phyloP scores from a whole-genome alignment of 2,113 vertebrate species.

The Sminthopsis crassicaudata region DNA sequence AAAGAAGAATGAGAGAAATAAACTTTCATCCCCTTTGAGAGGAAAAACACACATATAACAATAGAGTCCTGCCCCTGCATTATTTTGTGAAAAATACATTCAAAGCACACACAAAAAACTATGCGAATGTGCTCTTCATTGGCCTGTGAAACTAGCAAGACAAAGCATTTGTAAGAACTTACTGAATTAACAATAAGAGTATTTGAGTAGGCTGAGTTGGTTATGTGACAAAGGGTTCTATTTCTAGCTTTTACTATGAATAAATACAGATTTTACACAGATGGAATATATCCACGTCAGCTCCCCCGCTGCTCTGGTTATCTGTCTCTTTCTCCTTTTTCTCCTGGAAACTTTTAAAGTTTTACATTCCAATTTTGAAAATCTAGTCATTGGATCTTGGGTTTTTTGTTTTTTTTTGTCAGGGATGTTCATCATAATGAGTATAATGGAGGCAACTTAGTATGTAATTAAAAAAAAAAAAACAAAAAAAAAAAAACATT shows the following conservation, averaged over 20 bases:
- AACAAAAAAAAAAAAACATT: not conserved
- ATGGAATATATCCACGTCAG: not conserved
- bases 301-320: not conserved
- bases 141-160: conserved; percentile 47
- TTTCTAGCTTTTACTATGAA: conserved; percentile 27
- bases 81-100: conserved; percentile 66
- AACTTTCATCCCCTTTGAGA: conserved; percentile 32
- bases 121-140: conserved; percentile 37
- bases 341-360: not conserved
- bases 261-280: not conserved
- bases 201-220: not conserved
- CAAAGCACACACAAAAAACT: conserved; percentile 37
- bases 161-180: conserved; percentile 51
- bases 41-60: not conserved
- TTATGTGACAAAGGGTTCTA: not conserved
- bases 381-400: not conserved
- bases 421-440: not conserved
- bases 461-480: not conserved
- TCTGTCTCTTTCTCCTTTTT: not conserved
- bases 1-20: conserved; percentile 43
- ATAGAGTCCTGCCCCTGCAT: not conserved
- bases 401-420: not conserved
- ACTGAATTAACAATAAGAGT: conserved; percentile 63
- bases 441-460: not conserved
- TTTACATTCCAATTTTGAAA: not conserved